phyloP scores from a whole-genome alignment of 2,888 invertebrate species.

The Gibbula magus region DNA sequence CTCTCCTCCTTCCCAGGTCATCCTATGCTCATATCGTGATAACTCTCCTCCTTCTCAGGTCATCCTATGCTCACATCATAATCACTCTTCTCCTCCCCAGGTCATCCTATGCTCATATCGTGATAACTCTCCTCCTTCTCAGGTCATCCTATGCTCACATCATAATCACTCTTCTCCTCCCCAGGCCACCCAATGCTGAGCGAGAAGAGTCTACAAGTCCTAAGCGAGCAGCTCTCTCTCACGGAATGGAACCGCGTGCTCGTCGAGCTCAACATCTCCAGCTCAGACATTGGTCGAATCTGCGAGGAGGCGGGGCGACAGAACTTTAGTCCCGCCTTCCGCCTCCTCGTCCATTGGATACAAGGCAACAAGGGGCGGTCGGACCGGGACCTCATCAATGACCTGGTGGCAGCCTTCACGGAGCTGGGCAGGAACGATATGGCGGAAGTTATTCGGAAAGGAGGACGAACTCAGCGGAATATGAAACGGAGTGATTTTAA shows the following conservation, averaged over 20 bases:
- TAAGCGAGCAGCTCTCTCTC: constrained; percentile 4
- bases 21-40: too few relatives aligned
- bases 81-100: too few relatives aligned
- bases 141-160: too few relatives aligned
- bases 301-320: not conserved
- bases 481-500: constrained; percentile 13
- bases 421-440: not conserved
- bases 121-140: too few relatives aligned
- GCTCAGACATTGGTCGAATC: not conserved
- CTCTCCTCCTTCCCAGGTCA: too few relatives aligned
- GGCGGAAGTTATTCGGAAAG: constrained; percentile 14
- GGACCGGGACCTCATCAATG: not conserved
- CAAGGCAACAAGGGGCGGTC: not conserved
- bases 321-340: not conserved
- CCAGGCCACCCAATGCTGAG: not conserved
- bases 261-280: not conserved
- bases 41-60: too few relatives aligned
- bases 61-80: too few relatives aligned
- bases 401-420: not conserved
- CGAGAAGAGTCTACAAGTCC: not conserved
- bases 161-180: not conserved
- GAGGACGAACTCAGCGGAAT: not conserved
- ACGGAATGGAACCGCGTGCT: constrained; percentile 4
- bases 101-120: too few relatives aligned
- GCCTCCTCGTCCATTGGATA: not conserved